phyloP scores from a whole-genome alignment of 2,888 invertebrate species.

The Horisme vitalbata region DNA sequence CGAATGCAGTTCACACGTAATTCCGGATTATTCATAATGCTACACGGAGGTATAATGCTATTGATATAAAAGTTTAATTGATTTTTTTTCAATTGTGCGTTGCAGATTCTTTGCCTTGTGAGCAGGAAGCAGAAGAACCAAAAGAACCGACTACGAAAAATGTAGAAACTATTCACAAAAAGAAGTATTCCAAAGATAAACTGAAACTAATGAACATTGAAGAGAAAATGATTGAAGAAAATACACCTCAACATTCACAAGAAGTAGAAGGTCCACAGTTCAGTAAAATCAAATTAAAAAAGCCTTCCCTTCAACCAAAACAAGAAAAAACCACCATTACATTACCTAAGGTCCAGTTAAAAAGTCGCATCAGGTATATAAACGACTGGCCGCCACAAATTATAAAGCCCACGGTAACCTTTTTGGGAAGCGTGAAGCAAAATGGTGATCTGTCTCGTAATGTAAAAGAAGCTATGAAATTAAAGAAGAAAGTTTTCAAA shows the following conservation, averaged over 20 bases:
- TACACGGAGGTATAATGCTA: too few species aligned
- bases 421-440: constrained; percentile 81
- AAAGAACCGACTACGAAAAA: constrained; percentile 1
- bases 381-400: constrained; percentile 85
- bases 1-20: too few species aligned
- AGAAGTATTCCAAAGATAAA: constrained; percentile 42
- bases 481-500: constrained; percentile 82
- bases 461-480: constrained; percentile 85
- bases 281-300: constrained; percentile 86
- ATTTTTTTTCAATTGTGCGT: neutral
- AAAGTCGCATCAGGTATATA: constrained; percentile 86
- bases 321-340: constrained; percentile 58
- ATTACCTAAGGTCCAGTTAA: constrained; percentile 86
- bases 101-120: constrained; percentile 11
- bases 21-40: too few species aligned
- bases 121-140: constrained; percentile 1
- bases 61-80: too few species aligned
- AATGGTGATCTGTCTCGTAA: constrained; percentile 87
- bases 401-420: constrained; percentile 75
- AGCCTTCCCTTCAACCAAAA: constrained; percentile 77
- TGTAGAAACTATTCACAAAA: constrained; percentile 11
- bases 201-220: constrained; percentile 83
- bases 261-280: constrained; percentile 83
- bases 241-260: constrained; percentile 79
- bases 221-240: constrained; percentile 81